Conservation (phyloP, 2,113 vertebrate species). For the Cavia porcellus region DNA sequence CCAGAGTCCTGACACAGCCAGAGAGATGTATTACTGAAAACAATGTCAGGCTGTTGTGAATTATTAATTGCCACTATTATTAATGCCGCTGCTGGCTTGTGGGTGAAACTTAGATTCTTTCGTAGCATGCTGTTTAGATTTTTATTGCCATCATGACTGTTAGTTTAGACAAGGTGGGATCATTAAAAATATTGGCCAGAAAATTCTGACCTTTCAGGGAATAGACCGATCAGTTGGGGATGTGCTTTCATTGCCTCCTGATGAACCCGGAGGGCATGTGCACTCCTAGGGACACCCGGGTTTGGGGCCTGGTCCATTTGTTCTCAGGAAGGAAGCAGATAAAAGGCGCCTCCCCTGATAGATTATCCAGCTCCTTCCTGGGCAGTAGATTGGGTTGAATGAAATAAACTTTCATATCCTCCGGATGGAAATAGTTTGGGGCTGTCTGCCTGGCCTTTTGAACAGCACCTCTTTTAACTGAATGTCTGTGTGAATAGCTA, state of each 20-base stretch:
- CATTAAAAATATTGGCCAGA: slow-evolving; percentile 32
- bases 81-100: not conserved
- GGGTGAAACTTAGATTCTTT: not conserved
- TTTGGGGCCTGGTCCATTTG: not conserved
- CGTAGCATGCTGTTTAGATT: not conserved
- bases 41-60: not conserved
- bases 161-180: slow-evolving; percentile 44
- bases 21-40: slow-evolving; percentile 24
- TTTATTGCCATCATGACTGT: not conserved
- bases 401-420: slow-evolving; percentile 29
- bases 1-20: not conserved
- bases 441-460: slow-evolving; percentile 34
- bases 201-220: slow-evolving; percentile 26
- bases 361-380: slow-evolving; percentile 32
- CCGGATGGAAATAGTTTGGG: not conserved
- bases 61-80: not conserved
- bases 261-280: not conserved
- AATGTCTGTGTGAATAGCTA: not conserved
- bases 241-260: slow-evolving; percentile 13
- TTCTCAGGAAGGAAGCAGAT: slow-evolving; percentile 62
- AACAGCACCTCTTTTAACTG: not conserved
- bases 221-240: not conserved
- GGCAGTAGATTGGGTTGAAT: not conserved
- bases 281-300: not conserved
- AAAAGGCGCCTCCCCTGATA: not conserved